Conservation (phyloP, 1,140 invertebrate species). For the Bombus picipes region DNA sequence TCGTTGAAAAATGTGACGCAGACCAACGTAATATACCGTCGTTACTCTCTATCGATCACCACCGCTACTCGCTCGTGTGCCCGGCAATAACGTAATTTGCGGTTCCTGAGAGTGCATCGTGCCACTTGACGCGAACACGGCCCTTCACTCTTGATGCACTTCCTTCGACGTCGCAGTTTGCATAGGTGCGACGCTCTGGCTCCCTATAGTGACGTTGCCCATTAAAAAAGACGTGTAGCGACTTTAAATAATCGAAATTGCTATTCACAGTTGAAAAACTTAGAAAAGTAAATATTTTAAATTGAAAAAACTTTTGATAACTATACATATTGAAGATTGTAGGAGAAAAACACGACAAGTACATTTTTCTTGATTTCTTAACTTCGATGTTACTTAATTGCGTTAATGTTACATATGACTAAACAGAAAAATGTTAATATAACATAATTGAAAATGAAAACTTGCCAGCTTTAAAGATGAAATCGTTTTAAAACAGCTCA, state of each 20-base stretch:
- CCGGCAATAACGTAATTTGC: slow-evolving; percentile 48
- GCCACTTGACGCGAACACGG: slow-evolving; percentile 41
- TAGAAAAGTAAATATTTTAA: not conserved
- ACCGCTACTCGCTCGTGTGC: not conserved
- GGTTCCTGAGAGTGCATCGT: slow-evolving; percentile 47
- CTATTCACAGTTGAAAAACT: not conserved
- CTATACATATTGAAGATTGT: no score
- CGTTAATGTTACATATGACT: no score
- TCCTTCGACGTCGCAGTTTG: not conserved
- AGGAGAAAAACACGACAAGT: no score
- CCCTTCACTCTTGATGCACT: slow-evolving; percentile 38
- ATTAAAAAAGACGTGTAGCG: not conserved
- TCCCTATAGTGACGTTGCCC: not conserved
- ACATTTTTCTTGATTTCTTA: no score
- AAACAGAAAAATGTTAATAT: no score
- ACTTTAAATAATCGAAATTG: not conserved
- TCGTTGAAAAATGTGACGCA: not conserved
- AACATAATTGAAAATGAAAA: no score
- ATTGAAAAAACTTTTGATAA: no score
- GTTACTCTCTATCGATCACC: slow-evolving; percentile 42
- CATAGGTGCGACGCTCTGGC: not conserved
- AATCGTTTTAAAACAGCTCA: no score
- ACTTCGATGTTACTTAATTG: no score
- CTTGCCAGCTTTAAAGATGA: no score
- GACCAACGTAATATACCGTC: slow-evolving; percentile 4